Evolutionary conservation across 2,888 invertebrate genomes (phyloP).

Genomic region (Scaptomyza tumidula): DNA sequence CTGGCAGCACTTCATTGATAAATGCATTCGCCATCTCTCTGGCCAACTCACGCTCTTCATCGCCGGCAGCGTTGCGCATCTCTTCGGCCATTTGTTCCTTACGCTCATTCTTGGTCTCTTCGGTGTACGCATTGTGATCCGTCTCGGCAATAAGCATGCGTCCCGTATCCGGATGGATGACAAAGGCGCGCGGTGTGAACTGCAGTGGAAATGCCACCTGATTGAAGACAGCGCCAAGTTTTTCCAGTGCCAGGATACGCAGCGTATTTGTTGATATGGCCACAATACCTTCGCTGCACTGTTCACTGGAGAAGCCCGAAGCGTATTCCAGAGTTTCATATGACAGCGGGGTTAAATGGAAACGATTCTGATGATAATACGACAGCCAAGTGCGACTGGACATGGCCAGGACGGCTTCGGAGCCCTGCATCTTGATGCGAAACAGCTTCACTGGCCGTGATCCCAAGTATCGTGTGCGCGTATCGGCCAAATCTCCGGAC

Average conservation of each 20-base stretch:
- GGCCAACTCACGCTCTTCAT: conserved; percentile 97
- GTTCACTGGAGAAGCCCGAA: conserved; percentile 97
- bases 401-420: conserved; percentile 98
- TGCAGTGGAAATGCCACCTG: conserved; percentile 96
- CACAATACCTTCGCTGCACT: conserved; percentile 99
- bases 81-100: conserved; percentile 98
- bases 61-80: conserved; percentile 98
- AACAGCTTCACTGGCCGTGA: conserved; percentile 98
- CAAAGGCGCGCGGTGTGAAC: conserved; percentile 97
- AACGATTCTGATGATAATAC: conserved; percentile 98
- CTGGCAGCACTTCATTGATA: conserved; percentile 96
- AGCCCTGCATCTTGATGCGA: conserved; percentile 96
- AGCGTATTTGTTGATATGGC: conserved; percentile 99
- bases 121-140: conserved; percentile 99
- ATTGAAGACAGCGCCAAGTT: conserved; percentile 99
- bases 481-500: conserved; percentile 98
- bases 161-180: conserved; percentile 95
- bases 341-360: conserved; percentile 97
- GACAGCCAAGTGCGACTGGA: conserved; percentile 99
- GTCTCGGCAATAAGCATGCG: conserved; percentile 97
- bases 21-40: conserved; percentile 99
- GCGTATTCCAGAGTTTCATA: conserved; percentile 99
- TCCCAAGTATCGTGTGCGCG: conserved; percentile 97
- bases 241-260: conserved; percentile 98
- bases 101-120: conserved; percentile 96